These are phyloP conservation scores for Rutpela maculata DNA, from an alignment of 2,888 invertebrate species.

Conservation along the genomic window DNA sequence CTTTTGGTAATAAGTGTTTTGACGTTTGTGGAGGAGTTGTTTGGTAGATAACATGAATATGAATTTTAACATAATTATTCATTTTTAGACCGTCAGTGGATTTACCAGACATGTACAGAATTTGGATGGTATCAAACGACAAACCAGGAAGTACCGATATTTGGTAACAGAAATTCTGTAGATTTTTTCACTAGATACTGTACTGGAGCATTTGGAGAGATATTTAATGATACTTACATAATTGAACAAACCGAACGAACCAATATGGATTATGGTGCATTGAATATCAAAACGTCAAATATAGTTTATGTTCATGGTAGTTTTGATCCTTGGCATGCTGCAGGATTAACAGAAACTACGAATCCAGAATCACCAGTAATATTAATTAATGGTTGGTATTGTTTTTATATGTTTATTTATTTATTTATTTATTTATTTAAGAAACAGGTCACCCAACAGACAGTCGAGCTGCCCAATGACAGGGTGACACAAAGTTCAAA, in stretches of 20 bases:
- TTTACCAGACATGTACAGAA: constrained; percentile 90
- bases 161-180: constrained; percentile 76
- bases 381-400: constrained; percentile 45
- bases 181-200: constrained; percentile 83
- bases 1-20: too few relatives aligned
- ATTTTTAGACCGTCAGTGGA: constrained; percentile 79
- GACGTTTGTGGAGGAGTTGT: too few relatives aligned
- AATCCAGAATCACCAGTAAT: constrained; percentile 58
- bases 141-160: constrained; percentile 78
- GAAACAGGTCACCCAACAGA: too few relatives aligned
- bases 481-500: too few relatives aligned
- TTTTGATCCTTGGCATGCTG: constrained; percentile 78
- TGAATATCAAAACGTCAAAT: constrained; percentile 74
- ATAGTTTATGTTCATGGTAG: constrained; percentile 79
- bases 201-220: constrained; percentile 81
- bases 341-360: constrained; percentile 75
- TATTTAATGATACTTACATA: constrained; percentile 76
- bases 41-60: constrained; percentile 15
- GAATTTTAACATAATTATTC: constrained; percentile 14
- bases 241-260: constrained; percentile 77
- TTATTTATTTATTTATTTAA: too few relatives aligned
- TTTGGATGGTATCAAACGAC: constrained; percentile 90
- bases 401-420: neutral
- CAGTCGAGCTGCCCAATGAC: too few relatives aligned
- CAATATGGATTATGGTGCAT: constrained; percentile 76